These are phyloP conservation scores for Galemys pyrenaicus DNA, from an alignment of 2,113 vertebrate genomes.

Conservation along the genomic window DNA sequence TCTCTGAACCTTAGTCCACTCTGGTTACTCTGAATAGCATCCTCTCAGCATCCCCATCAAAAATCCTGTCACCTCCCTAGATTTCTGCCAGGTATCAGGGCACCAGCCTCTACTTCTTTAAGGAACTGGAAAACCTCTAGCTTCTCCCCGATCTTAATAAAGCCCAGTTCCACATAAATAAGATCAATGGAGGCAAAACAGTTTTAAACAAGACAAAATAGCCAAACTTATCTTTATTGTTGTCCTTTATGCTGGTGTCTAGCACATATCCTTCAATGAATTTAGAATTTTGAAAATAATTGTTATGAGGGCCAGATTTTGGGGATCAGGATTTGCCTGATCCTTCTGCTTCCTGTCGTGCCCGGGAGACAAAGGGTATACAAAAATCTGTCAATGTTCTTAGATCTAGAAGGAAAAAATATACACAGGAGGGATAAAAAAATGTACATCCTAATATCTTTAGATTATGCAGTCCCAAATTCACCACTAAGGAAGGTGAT, in stretches of 20 bases:
- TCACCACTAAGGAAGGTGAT: neutral
- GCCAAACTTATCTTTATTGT: neutral
- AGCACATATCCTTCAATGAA: neutral
- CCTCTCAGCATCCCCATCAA: neutral
- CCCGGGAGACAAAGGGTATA: neutral
- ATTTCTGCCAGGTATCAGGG: neutral
- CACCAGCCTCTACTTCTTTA: neutral
- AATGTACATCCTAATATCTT: neutral
- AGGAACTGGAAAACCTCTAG: neutral
- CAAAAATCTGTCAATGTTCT: neutral
- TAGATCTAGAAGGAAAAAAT: constrained; percentile 11
- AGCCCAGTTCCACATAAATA: neutral
- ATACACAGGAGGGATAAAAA: neutral
- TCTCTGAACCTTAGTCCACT: neutral
- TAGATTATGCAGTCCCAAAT: neutral
- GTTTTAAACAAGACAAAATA: constrained; percentile 5
- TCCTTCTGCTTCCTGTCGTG: neutral
- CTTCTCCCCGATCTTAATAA: neutral
- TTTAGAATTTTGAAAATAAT: neutral
- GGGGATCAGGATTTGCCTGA: neutral
- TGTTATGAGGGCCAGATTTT: neutral
- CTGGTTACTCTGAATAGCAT: neutral
- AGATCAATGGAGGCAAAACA: neutral
- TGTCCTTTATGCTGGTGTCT: neutral
- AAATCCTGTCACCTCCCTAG: neutral